Percentiles rank a stretch among this genome's conserved stretches.
phyloP scores from a whole-genome alignment of 2,888 invertebrate genomes.

The Drosophila macrospina region DNA sequence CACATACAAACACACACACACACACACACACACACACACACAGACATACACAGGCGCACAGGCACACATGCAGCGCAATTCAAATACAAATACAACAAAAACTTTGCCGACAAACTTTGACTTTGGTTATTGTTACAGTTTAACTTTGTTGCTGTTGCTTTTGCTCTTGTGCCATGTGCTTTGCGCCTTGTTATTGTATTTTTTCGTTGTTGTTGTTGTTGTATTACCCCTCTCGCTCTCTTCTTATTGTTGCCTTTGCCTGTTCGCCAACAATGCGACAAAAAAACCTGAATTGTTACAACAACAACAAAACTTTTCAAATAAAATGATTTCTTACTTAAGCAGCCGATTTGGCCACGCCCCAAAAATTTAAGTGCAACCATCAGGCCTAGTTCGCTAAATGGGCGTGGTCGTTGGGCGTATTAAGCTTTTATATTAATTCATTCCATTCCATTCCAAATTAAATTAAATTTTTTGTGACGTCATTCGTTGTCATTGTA shows the following conservation, averaged over 20 bases:
- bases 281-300: conserved; percentile 26
- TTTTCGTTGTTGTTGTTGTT: conserved; percentile 26
- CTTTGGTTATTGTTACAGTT: conserved; percentile 81
- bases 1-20: conserved; percentile 14
- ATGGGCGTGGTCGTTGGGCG: conserved; percentile 1
- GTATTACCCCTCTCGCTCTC: neutral
- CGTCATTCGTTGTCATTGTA: too few species aligned
- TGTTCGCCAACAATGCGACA: conserved; percentile 31
- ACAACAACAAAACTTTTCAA: conserved; percentile 62
- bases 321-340: conserved; percentile 79
- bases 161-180: conserved; percentile 61
- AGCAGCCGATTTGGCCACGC: conserved; percentile 57
- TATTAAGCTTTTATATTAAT: conserved; percentile 8
- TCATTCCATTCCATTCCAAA: too few species aligned
- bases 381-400: neutral
- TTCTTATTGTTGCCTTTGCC: neutral
- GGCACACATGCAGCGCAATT: conserved; percentile 16
- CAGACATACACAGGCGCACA: conserved; percentile 6
- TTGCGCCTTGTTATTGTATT: conserved; percentile 28
- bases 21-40: conserved; percentile 25
- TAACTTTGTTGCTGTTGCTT: conserved; percentile 63
- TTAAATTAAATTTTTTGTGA: too few species aligned
- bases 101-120: conserved; percentile 80
- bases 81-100: conserved; percentile 56
- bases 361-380: conserved; percentile 17